These are phyloP conservation scores for Drosophila nikananu DNA, from an alignment of 1,140 invertebrate species.

Conservation along the genomic window DNA sequence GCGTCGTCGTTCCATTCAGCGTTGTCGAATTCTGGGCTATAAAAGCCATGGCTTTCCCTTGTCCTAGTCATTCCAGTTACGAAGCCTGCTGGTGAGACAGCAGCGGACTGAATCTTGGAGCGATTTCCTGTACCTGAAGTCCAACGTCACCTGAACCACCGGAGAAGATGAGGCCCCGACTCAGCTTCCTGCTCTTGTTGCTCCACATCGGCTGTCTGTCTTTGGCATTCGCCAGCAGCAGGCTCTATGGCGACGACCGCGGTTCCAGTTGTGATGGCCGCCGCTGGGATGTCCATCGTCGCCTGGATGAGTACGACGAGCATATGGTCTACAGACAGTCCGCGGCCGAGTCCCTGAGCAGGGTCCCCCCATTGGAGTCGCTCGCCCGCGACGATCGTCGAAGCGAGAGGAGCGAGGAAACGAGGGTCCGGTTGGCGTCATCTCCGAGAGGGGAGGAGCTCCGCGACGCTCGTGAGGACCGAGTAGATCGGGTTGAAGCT, in stretches of 20 bases:
- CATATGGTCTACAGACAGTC: conserved; percentile 71
- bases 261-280: conserved; percentile 13
- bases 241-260: conserved; percentile 4
- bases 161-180: conserved; percentile 51
- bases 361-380: neutral
- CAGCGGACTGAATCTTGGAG: conserved; percentile 19
- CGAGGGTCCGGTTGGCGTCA: conserved; percentile 1
- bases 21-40: conserved; percentile 29
- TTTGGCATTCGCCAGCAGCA: conserved; percentile 17
- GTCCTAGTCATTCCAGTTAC: conserved; percentile 59
- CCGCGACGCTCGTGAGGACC: neutral
- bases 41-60: conserved; percentile 36
- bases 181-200: conserved; percentile 56
- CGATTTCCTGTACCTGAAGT: conserved; percentile 30
- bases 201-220: conserved; percentile 44
- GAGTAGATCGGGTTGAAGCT: neutral
- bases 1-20: conserved; percentile 14
- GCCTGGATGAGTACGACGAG: conserved; percentile 62
- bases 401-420: conserved; percentile 15
- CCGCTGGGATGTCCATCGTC: conserved; percentile 22
- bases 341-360: neutral
- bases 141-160: conserved; percentile 2
- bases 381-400: conserved; percentile 25
- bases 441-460: neutral
- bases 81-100: conserved; percentile 44